These are phyloP conservation scores for Nebria salina DNA, from an alignment of 2,888 invertebrate genomes.

Conservation along the genomic window DNA sequence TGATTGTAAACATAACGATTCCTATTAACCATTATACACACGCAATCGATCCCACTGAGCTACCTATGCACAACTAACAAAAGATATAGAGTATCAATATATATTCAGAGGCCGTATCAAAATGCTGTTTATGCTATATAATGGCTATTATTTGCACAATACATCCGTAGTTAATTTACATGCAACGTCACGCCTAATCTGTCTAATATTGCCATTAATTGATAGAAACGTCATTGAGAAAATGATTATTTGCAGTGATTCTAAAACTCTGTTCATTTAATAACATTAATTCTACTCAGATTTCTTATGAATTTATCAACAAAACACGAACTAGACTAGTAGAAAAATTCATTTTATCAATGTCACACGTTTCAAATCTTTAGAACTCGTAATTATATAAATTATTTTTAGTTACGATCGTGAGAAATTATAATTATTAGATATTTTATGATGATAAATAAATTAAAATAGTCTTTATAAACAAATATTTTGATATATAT, in stretches of 20 bases:
- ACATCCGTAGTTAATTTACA: constrained; percentile 11
- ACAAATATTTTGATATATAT: no score
- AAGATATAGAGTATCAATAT: constrained; percentile 25
- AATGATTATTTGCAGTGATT: neutral
- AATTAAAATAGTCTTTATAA: no score
- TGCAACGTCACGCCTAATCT: constrained; percentile 9
- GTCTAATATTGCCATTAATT: constrained; percentile 3
- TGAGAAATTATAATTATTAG: neutral
- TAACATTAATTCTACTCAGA: neutral
- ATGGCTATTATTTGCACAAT: constrained; percentile 20
- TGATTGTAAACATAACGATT: neutral
- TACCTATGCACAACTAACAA: neutral
- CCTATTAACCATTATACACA: neutral
- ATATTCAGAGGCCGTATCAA: constrained; percentile 34
- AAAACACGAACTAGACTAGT: neutral
- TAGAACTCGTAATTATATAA: neutral
- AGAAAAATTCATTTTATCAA: neutral
- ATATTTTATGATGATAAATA: neutral
- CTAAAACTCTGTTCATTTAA: neutral
- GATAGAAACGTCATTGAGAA: constrained; percentile 9
- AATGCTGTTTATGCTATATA: constrained; percentile 32
- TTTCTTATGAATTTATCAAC: neutral
- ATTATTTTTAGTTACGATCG: neutral
- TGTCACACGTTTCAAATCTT: neutral
- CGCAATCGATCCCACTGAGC: neutral